Base-by-base conservation (phyloP, 2,113 vertebrate species). In the Andinoacara biseriatus region DNA sequence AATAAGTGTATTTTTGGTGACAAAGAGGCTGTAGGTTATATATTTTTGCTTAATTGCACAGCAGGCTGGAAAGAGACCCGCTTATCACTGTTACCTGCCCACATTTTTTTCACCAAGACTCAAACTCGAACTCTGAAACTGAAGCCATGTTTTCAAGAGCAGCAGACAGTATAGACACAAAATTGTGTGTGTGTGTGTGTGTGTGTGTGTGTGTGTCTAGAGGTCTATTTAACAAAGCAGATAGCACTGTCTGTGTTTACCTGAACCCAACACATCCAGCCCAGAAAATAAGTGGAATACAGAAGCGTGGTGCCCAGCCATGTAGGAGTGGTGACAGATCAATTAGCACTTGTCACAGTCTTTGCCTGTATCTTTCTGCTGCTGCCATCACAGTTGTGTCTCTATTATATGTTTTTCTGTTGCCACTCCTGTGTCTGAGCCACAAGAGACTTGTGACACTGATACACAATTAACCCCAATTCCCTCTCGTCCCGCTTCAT, bases 271-370 rank as follows among this genome's bases (percentile, higher is more conserved):
- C 65, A 29, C 3, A 72, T 31, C 10, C 65, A 52, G 24, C 43
- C 24, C 17, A n/a, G 26, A 72, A 31, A 72, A 31, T 72, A 72
- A 52, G 24, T 72, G 43, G 65, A 49, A 10, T 52, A 52, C 9
- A 72, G 59, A 17, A 63, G 35, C 14, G 82, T 74, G 80, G 49
- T 58, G 11, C 18, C 10, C 17, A n/a, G 29, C 49, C 69, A 79
- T 65, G 72, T 46, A 78, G 38, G 80, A 61, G 72, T 54, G 80
- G 2, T 58, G 74, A 90, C 78, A 76, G 85, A 75, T 87, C 85
- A 84, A 72, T 89, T 89, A 90, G 52, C 90, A 80, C 69, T 62
- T 86, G 85, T 63, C 65, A 52, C 60, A 65, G 59, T 38, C 61
- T 62, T 29, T 61, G 57, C 74, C 8, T 20, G 40, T 72, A 31